These are phyloP conservation scores for Tinamus guttatus DNA, from an alignment of 2,113 vertebrate species.

Conservation along the genomic window DNA sequence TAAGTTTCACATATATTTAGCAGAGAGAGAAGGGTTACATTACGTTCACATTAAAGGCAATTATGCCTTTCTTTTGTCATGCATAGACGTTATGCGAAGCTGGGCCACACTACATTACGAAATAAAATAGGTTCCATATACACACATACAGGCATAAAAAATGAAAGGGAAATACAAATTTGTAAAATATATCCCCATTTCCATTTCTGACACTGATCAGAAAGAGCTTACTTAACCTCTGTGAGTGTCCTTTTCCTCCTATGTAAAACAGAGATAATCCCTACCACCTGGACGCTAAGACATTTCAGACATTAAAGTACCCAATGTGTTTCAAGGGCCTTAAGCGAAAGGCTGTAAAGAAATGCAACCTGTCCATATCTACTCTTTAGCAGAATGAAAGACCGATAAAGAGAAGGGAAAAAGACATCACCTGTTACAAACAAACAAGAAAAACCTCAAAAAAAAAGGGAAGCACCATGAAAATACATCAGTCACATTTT, in stretches of 20 bases:
- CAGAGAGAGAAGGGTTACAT: background rate
- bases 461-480: background rate
- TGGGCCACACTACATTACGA: background rate
- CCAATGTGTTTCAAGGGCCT: background rate
- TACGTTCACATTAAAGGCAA: background rate
- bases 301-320: background rate
- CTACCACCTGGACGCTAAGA: background rate
- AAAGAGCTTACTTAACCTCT: background rate
- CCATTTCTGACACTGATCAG: background rate
- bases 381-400: background rate
- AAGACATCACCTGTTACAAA: background rate
- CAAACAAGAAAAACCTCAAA: background rate
- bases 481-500: background rate
- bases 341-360: background rate
- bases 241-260: background rate
- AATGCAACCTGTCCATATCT: background rate
- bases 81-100: background rate
- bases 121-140: background rate
- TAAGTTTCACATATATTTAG: accelerated
- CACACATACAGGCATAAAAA: background rate
- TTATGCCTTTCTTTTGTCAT: background rate
- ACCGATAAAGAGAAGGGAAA: background rate
- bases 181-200: background rate
- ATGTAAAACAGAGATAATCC: background rate
- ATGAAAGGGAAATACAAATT: background rate